These are phyloP conservation scores for Percina caprodes DNA, from an alignment of 2,113 vertebrate genomes.

Conservation along the genomic window DNA sequence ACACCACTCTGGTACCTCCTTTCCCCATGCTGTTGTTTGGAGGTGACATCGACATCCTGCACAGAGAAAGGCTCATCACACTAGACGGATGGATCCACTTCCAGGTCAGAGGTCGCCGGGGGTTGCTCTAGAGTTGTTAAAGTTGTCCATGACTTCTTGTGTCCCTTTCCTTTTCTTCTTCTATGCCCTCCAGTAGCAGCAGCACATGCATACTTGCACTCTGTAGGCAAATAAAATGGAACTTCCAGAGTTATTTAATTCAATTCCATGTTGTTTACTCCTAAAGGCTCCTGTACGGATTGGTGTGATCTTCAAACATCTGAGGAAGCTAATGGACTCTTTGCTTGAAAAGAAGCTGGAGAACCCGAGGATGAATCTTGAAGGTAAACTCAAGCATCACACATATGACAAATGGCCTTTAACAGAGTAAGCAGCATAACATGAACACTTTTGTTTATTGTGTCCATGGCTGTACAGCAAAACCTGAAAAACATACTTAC, in stretches of 20 bases:
- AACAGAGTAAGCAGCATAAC: background rate
- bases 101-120: conserved; percentile 84
- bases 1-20: conserved; percentile 92
- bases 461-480: background rate
- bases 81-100: conserved; percentile 97
- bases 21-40: conserved; percentile 97
- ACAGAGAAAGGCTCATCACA: conserved; percentile 92
- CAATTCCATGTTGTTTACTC: background rate
- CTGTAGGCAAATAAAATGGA: background rate
- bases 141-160: background rate
- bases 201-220: background rate
- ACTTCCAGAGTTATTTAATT: background rate
- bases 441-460: background rate
- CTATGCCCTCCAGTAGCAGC: background rate
- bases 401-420: background rate
- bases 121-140: background rate
- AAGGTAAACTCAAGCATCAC: conserved; percentile 86
- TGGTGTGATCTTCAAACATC: conserved; percentile 97
- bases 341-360: conserved; percentile 94
- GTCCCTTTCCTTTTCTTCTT: background rate
- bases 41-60: conserved; percentile 96
- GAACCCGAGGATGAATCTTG: conserved; percentile 94
- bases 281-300: conserved; percentile 95
- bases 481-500: too few species aligned
- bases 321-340: conserved; percentile 93